Evolutionary conservation across 92 coral and sea anemone species (phyloP).

Genomic region (Parazoanthus atlanticus): DNA sequence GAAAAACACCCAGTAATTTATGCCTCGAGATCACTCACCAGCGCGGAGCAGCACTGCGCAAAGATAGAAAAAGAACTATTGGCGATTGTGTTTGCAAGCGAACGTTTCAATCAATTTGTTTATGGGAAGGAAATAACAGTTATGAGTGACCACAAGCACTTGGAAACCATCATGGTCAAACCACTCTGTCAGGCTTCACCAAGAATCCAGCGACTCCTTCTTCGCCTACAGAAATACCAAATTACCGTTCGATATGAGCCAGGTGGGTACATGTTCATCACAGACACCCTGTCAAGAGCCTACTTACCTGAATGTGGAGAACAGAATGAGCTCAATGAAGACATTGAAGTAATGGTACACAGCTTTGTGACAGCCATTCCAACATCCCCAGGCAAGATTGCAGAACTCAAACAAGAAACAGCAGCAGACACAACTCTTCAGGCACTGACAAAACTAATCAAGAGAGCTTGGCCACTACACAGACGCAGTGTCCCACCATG

Average conservation of each 20-base stretch:
- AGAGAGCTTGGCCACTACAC: conserved; percentile 31
- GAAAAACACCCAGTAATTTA: conserved; percentile 47
- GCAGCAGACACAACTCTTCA: conserved; percentile 26
- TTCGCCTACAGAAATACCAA: conserved; percentile 52
- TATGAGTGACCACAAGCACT: conserved; percentile 51
- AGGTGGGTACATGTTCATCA: conserved; percentile 39
- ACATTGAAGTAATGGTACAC: conserved; percentile 49
- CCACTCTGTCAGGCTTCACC: conserved; percentile 45
- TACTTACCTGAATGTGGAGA: conserved; percentile 26
- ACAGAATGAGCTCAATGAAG: conserved; percentile 45
- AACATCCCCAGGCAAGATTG: neutral
- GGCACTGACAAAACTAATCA: conserved; percentile 17
- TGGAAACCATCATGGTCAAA: conserved; percentile 46
- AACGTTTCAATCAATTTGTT: conserved; percentile 48
- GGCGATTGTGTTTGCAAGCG: conserved; percentile 56
- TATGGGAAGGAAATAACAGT: conserved; percentile 53
- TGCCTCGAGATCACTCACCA: conserved; percentile 54
- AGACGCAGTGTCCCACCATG: neutral
- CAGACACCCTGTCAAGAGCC: conserved; percentile 57
- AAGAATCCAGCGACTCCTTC: conserved; percentile 50
- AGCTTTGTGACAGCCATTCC: conserved; percentile 46
- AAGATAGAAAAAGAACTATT: conserved; percentile 52
- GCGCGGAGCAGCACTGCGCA: conserved; percentile 50
- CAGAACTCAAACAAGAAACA: conserved; percentile 31
- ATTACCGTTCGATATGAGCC: conserved; percentile 33